A percentile compares a stretch with the other conserved stretches of the same genome.
These are phyloP conservation scores for Cetoscarus ocellatus DNA, from an alignment of 2,797 vertebrate genomes.

Conservation along the genomic window DNA sequence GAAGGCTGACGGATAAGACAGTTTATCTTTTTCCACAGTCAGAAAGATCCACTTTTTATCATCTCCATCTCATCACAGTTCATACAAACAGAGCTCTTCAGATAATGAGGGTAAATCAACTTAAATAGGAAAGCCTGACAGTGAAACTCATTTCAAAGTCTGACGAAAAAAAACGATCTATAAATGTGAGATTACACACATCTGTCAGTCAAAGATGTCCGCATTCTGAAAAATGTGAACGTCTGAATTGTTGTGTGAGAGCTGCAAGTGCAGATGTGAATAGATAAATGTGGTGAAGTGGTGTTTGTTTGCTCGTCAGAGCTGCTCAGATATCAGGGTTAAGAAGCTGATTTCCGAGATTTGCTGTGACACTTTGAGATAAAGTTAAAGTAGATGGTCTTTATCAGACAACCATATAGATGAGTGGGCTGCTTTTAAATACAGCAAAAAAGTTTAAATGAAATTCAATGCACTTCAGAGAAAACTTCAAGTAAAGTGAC, in stretches of 20 bases:
- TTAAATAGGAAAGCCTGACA: neutral
- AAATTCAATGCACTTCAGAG: neutral
- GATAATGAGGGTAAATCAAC: neutral
- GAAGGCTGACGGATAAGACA: neutral
- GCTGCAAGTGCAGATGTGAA: neutral
- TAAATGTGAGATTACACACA: no score
- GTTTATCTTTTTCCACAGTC: slow-evolving; percentile 10
- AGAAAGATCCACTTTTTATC: neutral
- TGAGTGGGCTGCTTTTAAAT: neutral
- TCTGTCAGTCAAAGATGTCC: slow-evolving; percentile 22
- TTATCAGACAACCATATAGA: neutral
- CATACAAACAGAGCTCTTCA: neutral
- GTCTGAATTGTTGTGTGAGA: neutral
- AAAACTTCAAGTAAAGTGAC: neutral
- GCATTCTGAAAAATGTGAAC: neutral
- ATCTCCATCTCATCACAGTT: slow-evolving; percentile 6
- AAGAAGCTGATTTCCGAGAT: slow-evolving; percentile 10
- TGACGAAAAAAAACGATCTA: neutral
- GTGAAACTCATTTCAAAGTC: neutral
- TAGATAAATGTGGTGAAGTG: slow-evolving; percentile 1
- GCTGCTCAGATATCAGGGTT: slow-evolving; percentile 19
- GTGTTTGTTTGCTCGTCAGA: neutral
- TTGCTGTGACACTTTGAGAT: slow-evolving; percentile 1
- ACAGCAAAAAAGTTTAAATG: neutral
- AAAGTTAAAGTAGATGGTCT: slow-evolving; percentile 24